Percentiles rank a stretch among this genome's conserved stretches.
These are phyloP conservation scores for Hylomyscus alleni DNA, from an alignment of 2,797 vertebrate genomes.

Conservation along the genomic window DNA sequence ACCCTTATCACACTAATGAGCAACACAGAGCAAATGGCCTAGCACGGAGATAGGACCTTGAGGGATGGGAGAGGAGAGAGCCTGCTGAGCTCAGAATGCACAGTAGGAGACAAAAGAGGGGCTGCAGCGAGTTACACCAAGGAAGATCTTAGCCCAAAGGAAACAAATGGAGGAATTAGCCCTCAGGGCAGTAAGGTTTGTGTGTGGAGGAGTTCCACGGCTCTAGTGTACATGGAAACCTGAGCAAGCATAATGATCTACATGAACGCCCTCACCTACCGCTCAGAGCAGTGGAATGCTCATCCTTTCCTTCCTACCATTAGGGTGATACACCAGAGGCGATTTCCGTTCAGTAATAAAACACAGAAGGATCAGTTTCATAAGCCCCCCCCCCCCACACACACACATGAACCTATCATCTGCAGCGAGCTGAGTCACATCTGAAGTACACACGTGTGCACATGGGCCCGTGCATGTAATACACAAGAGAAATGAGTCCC, in stretches of 20 bases:
- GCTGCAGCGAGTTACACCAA: background rate
- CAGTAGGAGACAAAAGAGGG: too few relatives aligned
- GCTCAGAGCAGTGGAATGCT: background rate
- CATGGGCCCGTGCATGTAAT: accelerated
- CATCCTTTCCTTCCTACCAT: background rate
- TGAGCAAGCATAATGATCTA: background rate
- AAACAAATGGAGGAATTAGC: background rate
- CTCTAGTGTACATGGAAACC: background rate
- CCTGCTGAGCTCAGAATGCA: accelerated
- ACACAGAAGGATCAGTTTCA: too few relatives aligned
- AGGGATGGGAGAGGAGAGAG: background rate
- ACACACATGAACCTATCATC: accelerated
- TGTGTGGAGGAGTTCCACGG: background rate
- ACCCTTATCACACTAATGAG: background rate
- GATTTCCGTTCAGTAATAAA: background rate
- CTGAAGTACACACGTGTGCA: accelerated
- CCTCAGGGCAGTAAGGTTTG: background rate
- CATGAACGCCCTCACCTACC: background rate
- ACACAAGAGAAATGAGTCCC: background rate
- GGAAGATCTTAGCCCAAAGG: background rate
- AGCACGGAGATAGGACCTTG: accelerated
- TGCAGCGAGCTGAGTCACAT: background rate
- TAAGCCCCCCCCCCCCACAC: accelerated
- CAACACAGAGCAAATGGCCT: background rate
- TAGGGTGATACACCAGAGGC: background rate